Conservation (phyloP, 2,888 invertebrate genomes). For the Prosapia bicincta region DNA sequence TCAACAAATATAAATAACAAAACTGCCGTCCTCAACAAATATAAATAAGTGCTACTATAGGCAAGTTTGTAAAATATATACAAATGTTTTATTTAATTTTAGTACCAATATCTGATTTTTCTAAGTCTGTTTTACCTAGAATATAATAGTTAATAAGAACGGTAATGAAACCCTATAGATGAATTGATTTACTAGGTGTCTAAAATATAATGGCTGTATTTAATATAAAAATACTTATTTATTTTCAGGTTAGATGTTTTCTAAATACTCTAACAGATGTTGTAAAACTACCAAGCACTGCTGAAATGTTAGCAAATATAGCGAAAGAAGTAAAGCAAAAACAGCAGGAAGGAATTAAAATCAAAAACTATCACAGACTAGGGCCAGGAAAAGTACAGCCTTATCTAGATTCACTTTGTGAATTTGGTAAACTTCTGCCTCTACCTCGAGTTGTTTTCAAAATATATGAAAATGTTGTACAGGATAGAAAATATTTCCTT, state of each 20-base stretch:
- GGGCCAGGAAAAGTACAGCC: conserved; percentile 57
- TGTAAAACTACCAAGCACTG: conserved; percentile 57
- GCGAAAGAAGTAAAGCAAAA: conserved; percentile 57
- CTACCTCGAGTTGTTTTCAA: conserved; percentile 66
- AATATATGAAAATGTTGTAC: conserved; percentile 65
- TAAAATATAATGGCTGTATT: too few species aligned
- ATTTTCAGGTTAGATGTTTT: conserved; percentile 60
- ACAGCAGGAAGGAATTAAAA: conserved; percentile 60
- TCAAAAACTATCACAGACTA: conserved; percentile 79
- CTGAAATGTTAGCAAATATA: conserved; percentile 62
- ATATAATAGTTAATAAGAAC: too few species aligned
- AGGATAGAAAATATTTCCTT: conserved; percentile 61
- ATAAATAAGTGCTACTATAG: too few species aligned
- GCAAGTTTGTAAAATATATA: too few species aligned
- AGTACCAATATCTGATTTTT: too few species aligned
- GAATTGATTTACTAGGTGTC: too few species aligned
- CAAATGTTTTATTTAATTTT: too few species aligned
- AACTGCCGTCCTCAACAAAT: too few species aligned
- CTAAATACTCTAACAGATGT: conserved; percentile 60
- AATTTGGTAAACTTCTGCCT: conserved; percentile 53
- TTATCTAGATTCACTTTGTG: conserved; percentile 67
- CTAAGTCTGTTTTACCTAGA: too few species aligned
- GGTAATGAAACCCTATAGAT: too few species aligned
- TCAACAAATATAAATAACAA: too few species aligned
- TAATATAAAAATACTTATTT: neutral